Percentiles rank a stretch among this genome's conserved stretches.
Evolutionary conservation across 2,797 vertebrate species (phyloP).

Genomic region (Lutjanus argentimaculatus): DNA sequence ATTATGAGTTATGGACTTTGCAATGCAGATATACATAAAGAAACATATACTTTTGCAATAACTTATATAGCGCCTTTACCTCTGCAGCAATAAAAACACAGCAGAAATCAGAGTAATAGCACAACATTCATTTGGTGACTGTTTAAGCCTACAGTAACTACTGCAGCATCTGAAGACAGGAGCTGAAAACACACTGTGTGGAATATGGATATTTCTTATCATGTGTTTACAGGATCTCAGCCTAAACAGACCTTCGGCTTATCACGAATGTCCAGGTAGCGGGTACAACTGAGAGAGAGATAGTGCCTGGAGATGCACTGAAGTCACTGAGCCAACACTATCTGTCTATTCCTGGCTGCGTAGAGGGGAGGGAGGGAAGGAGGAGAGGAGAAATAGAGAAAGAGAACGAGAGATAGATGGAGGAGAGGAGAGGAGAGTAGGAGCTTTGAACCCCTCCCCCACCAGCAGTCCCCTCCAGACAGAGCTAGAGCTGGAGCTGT

Average conservation of each 20-base stretch:
- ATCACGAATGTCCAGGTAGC: conserved; percentile 78
- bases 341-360: conserved; percentile 59
- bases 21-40: conserved; percentile 30
- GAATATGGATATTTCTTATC: conserved; percentile 75
- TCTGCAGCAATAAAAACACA: conserved; percentile 28
- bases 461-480: conserved; percentile 71
- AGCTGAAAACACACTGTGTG: conserved; percentile 28
- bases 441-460: conserved; percentile 71
- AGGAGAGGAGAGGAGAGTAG: conserved; percentile 26
- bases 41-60: conserved; percentile 21
- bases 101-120: conserved; percentile 15
- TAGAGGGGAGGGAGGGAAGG: neutral
- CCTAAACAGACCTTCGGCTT: conserved; percentile 66
- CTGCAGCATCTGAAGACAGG: conserved; percentile 29
- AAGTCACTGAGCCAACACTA: conserved; percentile 73
- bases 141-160: conserved; percentile 31
- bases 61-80: conserved; percentile 23
- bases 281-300: conserved; percentile 59
- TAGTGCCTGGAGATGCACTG: conserved; percentile 65
- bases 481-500: conserved; percentile 65
- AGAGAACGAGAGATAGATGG: conserved; percentile 25
- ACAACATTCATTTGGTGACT: conserved; percentile 15
- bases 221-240: conserved; percentile 65
- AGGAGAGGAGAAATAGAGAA: neutral
- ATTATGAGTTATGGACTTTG: conserved; percentile 29